Conservation (phyloP, 92 coral and sea anemone genomes). For the Virgularia gustaviana region DNA sequence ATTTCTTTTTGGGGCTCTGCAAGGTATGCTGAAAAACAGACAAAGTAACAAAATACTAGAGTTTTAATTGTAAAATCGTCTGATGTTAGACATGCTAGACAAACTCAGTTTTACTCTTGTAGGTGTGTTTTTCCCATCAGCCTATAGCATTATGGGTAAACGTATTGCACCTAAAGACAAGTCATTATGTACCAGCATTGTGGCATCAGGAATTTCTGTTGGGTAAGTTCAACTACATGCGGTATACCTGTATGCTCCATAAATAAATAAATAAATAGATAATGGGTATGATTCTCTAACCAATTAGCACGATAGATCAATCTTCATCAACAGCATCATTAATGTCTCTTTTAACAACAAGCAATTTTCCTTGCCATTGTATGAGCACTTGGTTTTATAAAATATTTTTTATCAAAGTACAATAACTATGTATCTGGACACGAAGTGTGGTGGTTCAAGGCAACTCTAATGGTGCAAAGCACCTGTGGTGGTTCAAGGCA, state of each 20-base stretch:
- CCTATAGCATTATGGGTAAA: slow-evolving; percentile 83
- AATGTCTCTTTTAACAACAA: too few relatives aligned
- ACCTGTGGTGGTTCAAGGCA: too few relatives aligned
- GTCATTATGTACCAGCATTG: slow-evolving; percentile 73
- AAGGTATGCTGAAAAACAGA: slow-evolving; percentile 56
- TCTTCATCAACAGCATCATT: too few relatives aligned
- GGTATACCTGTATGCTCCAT: too few relatives aligned
- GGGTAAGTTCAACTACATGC: slow-evolving; percentile 70
- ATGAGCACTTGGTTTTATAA: too few relatives aligned
- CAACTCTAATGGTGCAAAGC: too few relatives aligned
- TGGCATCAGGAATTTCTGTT: slow-evolving; percentile 90
- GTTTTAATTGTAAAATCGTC: too few relatives aligned
- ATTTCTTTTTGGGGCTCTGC: slow-evolving; percentile 76
- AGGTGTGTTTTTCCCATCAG: slow-evolving; percentile 91
- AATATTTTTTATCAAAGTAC: too few relatives aligned
- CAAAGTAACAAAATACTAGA: not conserved
- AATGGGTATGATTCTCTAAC: not conserved
- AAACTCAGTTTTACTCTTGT: not conserved
- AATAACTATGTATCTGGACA: too few relatives aligned
- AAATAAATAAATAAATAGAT: not conserved
- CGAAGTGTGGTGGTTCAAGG: too few relatives aligned
- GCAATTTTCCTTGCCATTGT: too few relatives aligned
- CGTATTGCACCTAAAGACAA: slow-evolving; percentile 78
- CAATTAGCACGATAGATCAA: slow-evolving; percentile 44
- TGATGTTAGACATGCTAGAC: too few relatives aligned